phyloP scores from a whole-genome alignment of 2,113 vertebrate genomes.

The Passer montanus region DNA sequence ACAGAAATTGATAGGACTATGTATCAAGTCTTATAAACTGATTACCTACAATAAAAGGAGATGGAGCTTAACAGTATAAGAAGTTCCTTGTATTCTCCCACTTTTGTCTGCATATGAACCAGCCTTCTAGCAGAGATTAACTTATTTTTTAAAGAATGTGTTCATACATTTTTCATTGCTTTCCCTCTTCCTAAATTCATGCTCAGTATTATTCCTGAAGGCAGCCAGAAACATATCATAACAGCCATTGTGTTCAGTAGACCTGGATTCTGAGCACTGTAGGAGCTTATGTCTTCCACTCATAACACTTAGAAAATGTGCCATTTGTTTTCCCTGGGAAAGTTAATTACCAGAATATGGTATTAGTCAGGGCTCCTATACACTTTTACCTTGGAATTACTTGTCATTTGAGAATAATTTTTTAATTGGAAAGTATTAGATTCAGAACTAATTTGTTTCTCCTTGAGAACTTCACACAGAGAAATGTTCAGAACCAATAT shows the following conservation, averaged over 20 bases:
- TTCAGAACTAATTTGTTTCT: not conserved
- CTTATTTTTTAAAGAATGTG: not conserved
- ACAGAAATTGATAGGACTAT: not conserved
- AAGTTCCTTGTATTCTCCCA: not conserved
- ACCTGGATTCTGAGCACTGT: not conserved
- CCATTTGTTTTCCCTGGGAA: not conserved
- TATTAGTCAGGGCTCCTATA: not conserved
- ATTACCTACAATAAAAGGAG: not conserved
- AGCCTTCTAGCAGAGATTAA: not conserved
- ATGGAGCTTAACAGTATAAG: not conserved
- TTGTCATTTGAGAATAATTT: not conserved
- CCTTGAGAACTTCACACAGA: not conserved
- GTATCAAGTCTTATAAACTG: not conserved
- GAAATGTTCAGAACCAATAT: not conserved
- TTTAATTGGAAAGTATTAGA: not conserved
- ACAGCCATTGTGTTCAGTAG: not conserved
- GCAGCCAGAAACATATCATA: not conserved
- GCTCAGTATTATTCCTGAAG: not conserved
- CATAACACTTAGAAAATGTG: not conserved
- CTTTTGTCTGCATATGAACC: not conserved
- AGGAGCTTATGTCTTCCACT: not conserved
- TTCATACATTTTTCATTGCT: not conserved
- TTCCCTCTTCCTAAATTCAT: not conserved
- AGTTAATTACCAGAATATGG: not conserved
- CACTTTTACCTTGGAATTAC: not conserved